Percentiles rank a stretch among this genome's conserved stretches.
Evolutionary conservation across 2,888 invertebrate species (phyloP).

Genomic region (Latheticus oryzae): DNA sequence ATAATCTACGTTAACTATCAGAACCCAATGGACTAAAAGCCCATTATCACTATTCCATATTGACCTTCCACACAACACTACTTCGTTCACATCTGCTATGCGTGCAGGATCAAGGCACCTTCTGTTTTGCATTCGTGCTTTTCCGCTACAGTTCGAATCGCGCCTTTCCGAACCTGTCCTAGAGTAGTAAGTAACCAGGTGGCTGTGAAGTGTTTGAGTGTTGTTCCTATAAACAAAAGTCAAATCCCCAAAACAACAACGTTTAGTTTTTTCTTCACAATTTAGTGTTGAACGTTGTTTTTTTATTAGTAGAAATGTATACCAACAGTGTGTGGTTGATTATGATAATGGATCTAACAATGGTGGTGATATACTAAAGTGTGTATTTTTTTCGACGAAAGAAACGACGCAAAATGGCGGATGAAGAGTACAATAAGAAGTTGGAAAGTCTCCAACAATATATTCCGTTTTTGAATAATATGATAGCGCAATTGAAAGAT

Average conservation of each 20-base stretch:
- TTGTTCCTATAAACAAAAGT: too few species aligned
- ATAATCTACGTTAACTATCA: too few species aligned
- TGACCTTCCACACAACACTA: too few species aligned
- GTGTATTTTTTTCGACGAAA: not conserved
- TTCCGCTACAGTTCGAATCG: not conserved
- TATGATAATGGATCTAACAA: not conserved
- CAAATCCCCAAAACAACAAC: too few species aligned
- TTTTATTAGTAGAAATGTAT: too few species aligned
- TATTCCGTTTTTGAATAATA: slow-evolving; percentile 78
- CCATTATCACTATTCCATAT: too few species aligned
- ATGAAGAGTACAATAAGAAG: slow-evolving; percentile 71
- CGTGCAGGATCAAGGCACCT: too few species aligned
- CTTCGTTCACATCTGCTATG: too few species aligned
- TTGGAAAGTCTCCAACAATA: slow-evolving; percentile 76
- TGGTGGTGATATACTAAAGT: not conserved
- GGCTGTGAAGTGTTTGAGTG: slow-evolving; percentile 6
- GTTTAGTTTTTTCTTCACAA: not conserved
- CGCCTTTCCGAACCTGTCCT: too few species aligned
- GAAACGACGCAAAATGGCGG: slow-evolving; percentile 53
- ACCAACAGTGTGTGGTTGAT: not conserved
- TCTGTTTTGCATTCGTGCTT: not conserved
- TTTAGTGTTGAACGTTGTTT: not conserved
- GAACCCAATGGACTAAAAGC: too few species aligned
- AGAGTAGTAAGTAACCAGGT: slow-evolving; percentile 3
- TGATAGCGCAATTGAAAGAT: slow-evolving; percentile 74